Percentiles rank a stretch among this genome's conserved stretches.
Evolutionary conservation across 2,797 vertebrate species (phyloP).

Genomic region (Sebastes matsubarae): DNA sequence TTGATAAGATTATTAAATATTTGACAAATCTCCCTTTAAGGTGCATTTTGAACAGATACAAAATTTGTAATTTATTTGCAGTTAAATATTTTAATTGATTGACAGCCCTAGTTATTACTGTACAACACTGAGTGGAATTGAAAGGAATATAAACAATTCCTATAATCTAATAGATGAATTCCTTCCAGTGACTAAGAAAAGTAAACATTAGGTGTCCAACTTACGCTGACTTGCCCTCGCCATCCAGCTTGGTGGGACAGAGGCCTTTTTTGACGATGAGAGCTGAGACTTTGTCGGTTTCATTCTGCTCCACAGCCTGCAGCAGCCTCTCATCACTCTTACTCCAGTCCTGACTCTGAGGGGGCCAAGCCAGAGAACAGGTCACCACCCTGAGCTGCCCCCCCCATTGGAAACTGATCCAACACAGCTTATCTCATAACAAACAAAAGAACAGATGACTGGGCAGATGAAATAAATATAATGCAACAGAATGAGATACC

Average conservation of each 20-base stretch:
- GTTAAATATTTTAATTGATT: no score
- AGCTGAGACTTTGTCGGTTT: constrained; percentile 91
- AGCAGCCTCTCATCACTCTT: constrained; percentile 94
- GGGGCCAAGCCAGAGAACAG: constrained; percentile 42
- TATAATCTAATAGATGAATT: background rate
- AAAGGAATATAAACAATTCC: background rate
- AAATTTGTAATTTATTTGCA: no score
- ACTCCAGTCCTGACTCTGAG: constrained; percentile 94
- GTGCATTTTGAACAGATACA: no score
- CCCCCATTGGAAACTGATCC: constrained; percentile 27
- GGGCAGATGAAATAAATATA: background rate
- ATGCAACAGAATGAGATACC: background rate
- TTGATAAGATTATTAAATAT: no score
- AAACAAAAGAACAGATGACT: constrained; percentile 9
- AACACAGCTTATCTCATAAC: constrained; percentile 5
- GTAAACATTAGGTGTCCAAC: constrained; percentile 55
- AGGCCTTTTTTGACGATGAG: constrained; percentile 94
- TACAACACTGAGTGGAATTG: background rate
- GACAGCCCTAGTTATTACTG: no score
- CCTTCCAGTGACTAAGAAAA: background rate
- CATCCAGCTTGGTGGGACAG: constrained; percentile 92
- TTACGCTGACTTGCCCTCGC: constrained; percentile 97
- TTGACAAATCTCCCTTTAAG: no score
- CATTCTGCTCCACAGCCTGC: constrained; percentile 95
- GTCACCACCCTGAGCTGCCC: constrained; percentile 28